Evolutionary conservation across 2,888 invertebrate genomes (phyloP).

Genomic region (Mythimna ferrago): DNA sequence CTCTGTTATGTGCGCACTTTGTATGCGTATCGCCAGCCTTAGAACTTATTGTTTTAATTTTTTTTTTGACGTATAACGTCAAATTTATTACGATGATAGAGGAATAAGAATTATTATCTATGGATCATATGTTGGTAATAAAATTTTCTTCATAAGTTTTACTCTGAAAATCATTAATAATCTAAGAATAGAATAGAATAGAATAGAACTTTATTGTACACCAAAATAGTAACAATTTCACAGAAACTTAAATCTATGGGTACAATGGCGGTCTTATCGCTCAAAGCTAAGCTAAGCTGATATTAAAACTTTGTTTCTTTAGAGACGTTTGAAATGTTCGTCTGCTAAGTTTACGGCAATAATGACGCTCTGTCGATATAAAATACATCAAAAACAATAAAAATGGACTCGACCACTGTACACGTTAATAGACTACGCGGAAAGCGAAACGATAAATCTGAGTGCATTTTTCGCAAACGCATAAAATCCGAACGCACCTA

Average conservation of each 20-base stretch:
- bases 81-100: slow-evolving; percentile 55
- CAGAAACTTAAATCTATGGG: too few relatives aligned
- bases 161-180: slow-evolving; percentile 20
- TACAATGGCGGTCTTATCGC: too few relatives aligned
- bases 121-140: background rate
- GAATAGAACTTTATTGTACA: too few relatives aligned
- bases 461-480: slow-evolving; percentile 88
- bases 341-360: slow-evolving; percentile 22
- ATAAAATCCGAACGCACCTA: slow-evolving; percentile 87
- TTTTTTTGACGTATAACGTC: slow-evolving; percentile 34
- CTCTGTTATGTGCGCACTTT: slow-evolving; percentile 78
- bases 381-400: slow-evolving; percentile 62
- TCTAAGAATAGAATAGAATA: too few relatives aligned
- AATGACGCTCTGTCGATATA: slow-evolving; percentile 39
- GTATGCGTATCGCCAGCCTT: slow-evolving; percentile 68
- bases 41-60: slow-evolving; percentile 73
- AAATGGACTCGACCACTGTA: slow-evolving; percentile 62
- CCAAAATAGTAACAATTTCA: too few relatives aligned
- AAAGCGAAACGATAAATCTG: slow-evolving; percentile 86
- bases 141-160: slow-evolving; percentile 30
- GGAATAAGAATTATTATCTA: slow-evolving; percentile 32
- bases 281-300: background rate
- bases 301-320: slow-evolving; percentile 8
- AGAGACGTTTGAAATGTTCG: slow-evolving; percentile 1
- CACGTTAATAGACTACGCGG: slow-evolving; percentile 84